Evolutionary conservation across 2,797 vertebrate genomes (phyloP).

Genomic region (Parotocinclus haroldoi): DNA sequence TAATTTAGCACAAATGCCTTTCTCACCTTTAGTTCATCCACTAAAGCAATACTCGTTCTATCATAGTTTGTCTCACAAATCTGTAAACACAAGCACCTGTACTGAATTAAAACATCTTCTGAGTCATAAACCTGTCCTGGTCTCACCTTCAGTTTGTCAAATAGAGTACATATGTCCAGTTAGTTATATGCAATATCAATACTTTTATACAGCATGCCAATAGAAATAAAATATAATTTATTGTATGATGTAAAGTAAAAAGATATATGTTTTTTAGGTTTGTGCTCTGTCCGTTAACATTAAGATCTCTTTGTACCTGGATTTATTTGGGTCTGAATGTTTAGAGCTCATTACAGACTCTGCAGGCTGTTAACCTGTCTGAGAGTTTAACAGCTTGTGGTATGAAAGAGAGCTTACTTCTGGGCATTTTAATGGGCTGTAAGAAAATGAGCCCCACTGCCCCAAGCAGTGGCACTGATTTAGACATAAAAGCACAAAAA

Average conservation of each 20-base stretch:
- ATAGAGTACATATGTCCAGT: too few relatives aligned
- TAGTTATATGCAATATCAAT: too few relatives aligned
- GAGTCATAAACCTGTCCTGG: too few relatives aligned
- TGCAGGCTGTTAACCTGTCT: neutral
- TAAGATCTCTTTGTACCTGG: neutral
- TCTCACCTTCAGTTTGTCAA: too few relatives aligned
- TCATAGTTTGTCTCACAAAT: too few relatives aligned
- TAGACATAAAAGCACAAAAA: neutral
- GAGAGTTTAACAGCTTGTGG: conserved; percentile 4
- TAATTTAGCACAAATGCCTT: neutral
- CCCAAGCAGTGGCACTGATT: neutral
- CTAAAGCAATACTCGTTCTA: neutral
- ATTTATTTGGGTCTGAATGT: neutral
- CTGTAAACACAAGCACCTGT: too few relatives aligned
- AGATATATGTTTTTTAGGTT: neutral
- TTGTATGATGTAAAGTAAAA: neutral
- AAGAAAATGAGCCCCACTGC: neutral
- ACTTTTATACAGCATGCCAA: too few relatives aligned
- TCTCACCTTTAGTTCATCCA: neutral
- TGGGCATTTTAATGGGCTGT: neutral
- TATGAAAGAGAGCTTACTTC: neutral
- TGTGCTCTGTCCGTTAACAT: neutral
- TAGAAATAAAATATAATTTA: too few relatives aligned
- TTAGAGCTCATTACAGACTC: conserved; percentile 12
- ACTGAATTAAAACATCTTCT: too few relatives aligned